These are phyloP conservation scores for Rattus rattus DNA, from an alignment of 2,113 vertebrate genomes.

Conservation along the genomic window DNA sequence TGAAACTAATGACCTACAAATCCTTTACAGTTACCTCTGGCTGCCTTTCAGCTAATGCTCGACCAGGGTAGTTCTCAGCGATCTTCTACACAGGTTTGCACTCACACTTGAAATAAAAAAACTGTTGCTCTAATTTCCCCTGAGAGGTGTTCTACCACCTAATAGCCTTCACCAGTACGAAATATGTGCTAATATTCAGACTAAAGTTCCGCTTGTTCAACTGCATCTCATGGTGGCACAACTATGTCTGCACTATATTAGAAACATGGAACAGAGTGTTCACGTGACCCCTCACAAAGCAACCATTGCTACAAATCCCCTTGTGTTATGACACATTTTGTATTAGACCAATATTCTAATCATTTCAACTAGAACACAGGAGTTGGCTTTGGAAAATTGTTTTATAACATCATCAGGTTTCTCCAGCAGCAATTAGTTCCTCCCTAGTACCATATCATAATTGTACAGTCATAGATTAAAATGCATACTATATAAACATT, in stretches of 20 bases:
- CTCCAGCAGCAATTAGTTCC: neutral
- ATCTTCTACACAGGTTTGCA: neutral
- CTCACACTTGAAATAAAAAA: neutral
- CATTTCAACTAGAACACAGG: constrained; percentile 8
- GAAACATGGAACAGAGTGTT: neutral
- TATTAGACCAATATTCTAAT: neutral
- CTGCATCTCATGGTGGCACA: neutral
- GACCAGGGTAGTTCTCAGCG: neutral
- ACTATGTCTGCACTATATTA: neutral
- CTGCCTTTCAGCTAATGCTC: neutral
- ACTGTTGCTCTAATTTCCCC: neutral
- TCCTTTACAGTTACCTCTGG: neutral
- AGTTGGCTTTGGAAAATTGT: neutral
- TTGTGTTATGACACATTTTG: neutral
- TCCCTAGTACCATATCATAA: neutral
- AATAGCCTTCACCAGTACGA: neutral
- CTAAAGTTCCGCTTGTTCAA: neutral
- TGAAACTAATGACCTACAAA: neutral
- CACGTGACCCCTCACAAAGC: neutral
- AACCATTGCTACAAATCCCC: neutral
- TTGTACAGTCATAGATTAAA: neutral
- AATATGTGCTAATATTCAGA: neutral
- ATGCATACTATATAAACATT: neutral
- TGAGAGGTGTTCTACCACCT: neutral
- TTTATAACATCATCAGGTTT: constrained; percentile 53